Evolutionary conservation across 2,797 vertebrate genomes (phyloP).

Genomic region (Coilia nasus): DNA sequence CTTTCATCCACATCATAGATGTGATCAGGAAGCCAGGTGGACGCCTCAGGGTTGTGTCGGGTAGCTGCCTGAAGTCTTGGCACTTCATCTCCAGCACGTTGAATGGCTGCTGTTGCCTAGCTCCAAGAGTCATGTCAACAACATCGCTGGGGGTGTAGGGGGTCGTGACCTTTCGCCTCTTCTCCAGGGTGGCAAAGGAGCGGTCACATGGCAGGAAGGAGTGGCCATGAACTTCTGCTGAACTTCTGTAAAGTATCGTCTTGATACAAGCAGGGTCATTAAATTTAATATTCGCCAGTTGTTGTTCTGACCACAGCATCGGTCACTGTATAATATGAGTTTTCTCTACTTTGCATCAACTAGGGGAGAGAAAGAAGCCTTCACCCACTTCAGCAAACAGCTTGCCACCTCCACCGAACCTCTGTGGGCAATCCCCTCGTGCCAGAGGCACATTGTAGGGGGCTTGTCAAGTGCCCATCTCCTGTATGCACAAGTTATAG

Average conservation of each 20-base stretch:
- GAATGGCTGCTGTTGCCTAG: conserved; percentile 25
- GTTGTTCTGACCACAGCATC: conserved; percentile 11
- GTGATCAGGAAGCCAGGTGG: conserved; percentile 32
- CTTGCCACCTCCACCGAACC: conserved; percentile 35
- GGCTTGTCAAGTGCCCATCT: conserved; percentile 28
- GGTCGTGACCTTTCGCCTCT: too few relatives aligned
- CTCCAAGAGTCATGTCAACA: not conserved
- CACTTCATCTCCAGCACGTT: conserved; percentile 23
- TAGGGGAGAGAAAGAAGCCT: conserved; percentile 23
- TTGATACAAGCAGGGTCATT: too few relatives aligned
- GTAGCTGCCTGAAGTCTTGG: conserved; percentile 23
- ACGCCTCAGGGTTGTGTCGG: conserved; percentile 17
- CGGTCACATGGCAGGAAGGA: too few relatives aligned
- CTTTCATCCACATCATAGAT: conserved; percentile 36
- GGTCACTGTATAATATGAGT: conserved; percentile 23
- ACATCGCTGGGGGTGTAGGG: conserved; percentile 25
- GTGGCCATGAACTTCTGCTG: too few relatives aligned
- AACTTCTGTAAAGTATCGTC: too few relatives aligned
- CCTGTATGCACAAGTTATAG: conserved; percentile 32
- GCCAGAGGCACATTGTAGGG: conserved; percentile 33
- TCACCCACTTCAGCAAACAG: conserved; percentile 35
- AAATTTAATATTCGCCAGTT: too few relatives aligned
- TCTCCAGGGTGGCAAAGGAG: too few relatives aligned
- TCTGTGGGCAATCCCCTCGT: conserved; percentile 32
- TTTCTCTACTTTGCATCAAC: conserved; percentile 13